Base-by-base conservation (phyloP, 2,113 vertebrate genomes). In the Alligator sinensis region DNA sequence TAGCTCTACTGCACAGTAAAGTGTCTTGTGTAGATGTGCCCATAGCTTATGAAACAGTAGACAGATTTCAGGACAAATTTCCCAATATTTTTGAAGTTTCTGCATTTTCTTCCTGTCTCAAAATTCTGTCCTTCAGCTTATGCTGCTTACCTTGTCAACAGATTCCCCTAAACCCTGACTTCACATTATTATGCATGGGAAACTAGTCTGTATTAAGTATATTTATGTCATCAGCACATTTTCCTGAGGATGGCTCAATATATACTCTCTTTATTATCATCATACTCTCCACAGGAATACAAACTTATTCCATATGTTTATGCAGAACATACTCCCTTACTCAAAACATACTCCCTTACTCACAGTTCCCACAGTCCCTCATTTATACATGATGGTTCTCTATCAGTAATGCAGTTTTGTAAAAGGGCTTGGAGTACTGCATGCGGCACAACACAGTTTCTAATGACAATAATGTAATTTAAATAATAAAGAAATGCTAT, bases 401-500 rank as follows among this genome's bases (percentile, higher is more conserved):
- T 34, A 57, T 82, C 85, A 92, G 85, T 87, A 74, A 77, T 54
- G 62, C 8, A 2, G 13, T 70, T 90, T 91, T 87, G 74, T 60
- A 90, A 66, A 28, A 80, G 27, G 3, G 94, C 88, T 85, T 93
- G 38, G 63, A 78, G 68, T 59, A 61, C 34, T 34, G 61, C 77
- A 79, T 86, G 82, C 19, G 38, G 68, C 21, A 78, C 9, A 79
- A 27, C 11, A 30, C 5, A 81, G 10, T 82, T 94, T 86, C 72
- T 38, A 38, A 70, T 84, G 34, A 8, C 6, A 82, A 92, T 93
- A 91, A 68, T 60, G 57, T 59, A 58, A 19, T 83, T 95, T 61
- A 87, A 91, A 94, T 91, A 94, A 80, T 77, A 90, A 89, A 2
- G 0, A 95, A 91, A 68, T 30, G 60, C 24, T 28, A 77, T 89